phyloP scores from a whole-genome alignment of 2,797 vertebrate species.

The Serranus cabrilla region DNA sequence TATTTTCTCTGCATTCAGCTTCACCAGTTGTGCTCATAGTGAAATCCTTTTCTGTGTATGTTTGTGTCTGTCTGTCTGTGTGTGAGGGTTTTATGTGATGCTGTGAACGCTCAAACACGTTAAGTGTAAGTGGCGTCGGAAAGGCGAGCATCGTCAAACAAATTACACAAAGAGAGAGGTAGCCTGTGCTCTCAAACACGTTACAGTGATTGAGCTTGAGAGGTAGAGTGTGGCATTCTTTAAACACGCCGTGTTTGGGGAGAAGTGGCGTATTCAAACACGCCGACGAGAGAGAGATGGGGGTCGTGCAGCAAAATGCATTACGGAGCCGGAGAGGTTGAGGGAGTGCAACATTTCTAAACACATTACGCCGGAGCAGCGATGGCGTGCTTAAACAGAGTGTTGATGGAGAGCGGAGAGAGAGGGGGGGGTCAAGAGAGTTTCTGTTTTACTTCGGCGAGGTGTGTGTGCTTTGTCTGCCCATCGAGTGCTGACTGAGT shows the following conservation, averaged over 20 bases:
- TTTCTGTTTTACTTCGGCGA: constrained; percentile 83
- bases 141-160: constrained; percentile 78
- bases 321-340: constrained; percentile 75
- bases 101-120: constrained; percentile 70
- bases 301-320: constrained; percentile 76
- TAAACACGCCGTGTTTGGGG: constrained; percentile 78
- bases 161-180: constrained; percentile 73
- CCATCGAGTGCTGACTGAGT: constrained; percentile 75
- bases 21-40: constrained; percentile 34
- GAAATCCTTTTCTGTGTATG: not conserved
- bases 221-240: constrained; percentile 81
- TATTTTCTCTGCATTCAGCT: constrained; percentile 33
- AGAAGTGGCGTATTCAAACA: constrained; percentile 83
- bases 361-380: constrained; percentile 81
- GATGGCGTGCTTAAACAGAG: constrained; percentile 80
- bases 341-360: constrained; percentile 84
- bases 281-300: constrained; percentile 74
- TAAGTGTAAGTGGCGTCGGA: constrained; percentile 73
- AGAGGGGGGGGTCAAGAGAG: constrained; percentile 71
- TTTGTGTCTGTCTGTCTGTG: constrained; percentile 4
- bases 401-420: constrained; percentile 78
- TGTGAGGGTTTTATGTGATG: constrained; percentile 5
- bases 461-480: constrained; percentile 76
- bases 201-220: constrained; percentile 75
- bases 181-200: constrained; percentile 66